Base-by-base conservation (phyloP, 2,797 vertebrate species). In the Helicolenus hilgendorfi region DNA sequence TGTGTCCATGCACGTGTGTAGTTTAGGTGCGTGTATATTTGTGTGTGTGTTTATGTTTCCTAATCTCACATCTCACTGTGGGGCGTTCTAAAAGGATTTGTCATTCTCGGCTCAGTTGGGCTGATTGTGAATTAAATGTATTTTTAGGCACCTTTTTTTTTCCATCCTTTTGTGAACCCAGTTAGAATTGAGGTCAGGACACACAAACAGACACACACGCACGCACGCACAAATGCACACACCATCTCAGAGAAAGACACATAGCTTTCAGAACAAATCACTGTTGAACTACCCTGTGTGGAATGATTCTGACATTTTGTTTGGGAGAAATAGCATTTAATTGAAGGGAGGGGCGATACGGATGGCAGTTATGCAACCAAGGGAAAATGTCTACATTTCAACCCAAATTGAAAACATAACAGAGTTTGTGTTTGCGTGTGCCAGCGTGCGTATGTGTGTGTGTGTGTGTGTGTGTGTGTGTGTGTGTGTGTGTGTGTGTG, bases 261-360 rank as follows among this genome's bases (percentile, higher is more conserved):
- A 92, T 90, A 95, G 95, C 95, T 96, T 96, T 97, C 97, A 97
- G 92, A 97, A 96, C 94, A 95, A 94, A 97, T 97, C 95, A 97
- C 94, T 90, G 94, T 94, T 96, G 90, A 94, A 92, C 89, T 86
- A 85, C 84, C 95, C 88, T 90, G 88, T 94, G 93, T 92, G 92
- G 95, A 96, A 96, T 96, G 94, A 94, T 92, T 96, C 90, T 96
- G 97, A 97, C 96, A 95, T 96, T 97, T 97, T 95, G 96, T 97
- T 97, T 97, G 94, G 96, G 93, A 97, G 94, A 93, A 95, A 97
- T 96, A 96, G 94, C 86, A 91, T 97, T 95, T 97, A 96, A 97
- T 97, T 96, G 95, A 96, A 95, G 93, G 92, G 95, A 95, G 92
- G 91, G 94, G 93, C 90, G 89, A 95, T 92, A 94, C 75, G 92